phyloP scores from a whole-genome alignment of 2,113 vertebrate species.

The Tinamus guttatus region DNA sequence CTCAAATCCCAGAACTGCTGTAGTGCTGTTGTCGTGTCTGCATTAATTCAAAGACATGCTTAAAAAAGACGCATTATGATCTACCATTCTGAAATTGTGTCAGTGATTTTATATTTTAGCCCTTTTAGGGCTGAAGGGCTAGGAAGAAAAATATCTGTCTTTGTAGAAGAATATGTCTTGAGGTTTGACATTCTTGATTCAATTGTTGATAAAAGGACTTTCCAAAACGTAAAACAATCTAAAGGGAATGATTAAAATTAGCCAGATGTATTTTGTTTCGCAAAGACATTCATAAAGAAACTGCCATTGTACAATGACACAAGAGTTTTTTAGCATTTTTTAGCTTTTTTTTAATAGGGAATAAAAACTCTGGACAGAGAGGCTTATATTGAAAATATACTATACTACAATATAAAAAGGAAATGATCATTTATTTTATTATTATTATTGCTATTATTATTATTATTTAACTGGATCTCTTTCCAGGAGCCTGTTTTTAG shows the following conservation, averaged over 20 bases:
- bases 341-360: background rate
- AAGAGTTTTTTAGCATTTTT: background rate
- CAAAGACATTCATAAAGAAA: background rate
- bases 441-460: too few species aligned
- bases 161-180: background rate
- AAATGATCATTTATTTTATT: background rate
- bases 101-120: background rate
- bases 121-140: background rate
- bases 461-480: background rate
- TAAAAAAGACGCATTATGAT: background rate
- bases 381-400: background rate
- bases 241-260: background rate
- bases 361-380: background rate
- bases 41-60: background rate
- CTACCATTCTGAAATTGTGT: background rate
- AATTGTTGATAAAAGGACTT: background rate
- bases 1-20: slow-evolving; percentile 15
- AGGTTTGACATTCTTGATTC: background rate
- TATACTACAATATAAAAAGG: background rate
- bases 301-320: background rate
- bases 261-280: background rate
- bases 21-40: background rate
- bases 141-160: background rate
- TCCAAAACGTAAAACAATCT: background rate
- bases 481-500: background rate